Conservation (phyloP, 2,888 invertebrate genomes). For the Callimorpha dominula region DNA sequence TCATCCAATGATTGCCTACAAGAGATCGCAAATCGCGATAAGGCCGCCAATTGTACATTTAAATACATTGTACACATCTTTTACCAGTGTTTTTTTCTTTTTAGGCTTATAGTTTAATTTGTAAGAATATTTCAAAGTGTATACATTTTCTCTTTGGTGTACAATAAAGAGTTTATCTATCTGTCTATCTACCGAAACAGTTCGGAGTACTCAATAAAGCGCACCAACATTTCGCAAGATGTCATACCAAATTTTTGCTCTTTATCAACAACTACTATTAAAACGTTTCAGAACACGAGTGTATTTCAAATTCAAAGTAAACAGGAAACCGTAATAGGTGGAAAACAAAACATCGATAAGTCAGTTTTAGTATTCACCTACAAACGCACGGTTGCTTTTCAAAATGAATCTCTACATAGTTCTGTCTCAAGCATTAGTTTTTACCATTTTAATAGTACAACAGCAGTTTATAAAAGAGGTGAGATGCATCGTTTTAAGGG, state of each 20-base stretch:
- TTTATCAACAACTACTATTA: background rate
- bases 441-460: slow-evolving; percentile 31
- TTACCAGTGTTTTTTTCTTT: no score
- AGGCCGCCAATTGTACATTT: no score
- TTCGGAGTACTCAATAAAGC: background rate
- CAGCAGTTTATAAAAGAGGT: slow-evolving; percentile 27
- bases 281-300: background rate
- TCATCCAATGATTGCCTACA: no score
- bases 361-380: slow-evolving; percentile 12
- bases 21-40: no score
- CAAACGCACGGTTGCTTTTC: slow-evolving; percentile 3
- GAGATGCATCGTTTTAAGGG: background rate
- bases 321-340: slow-evolving; percentile 23
- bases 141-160: no score
- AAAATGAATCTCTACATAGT: slow-evolving; percentile 32
- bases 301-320: slow-evolving; percentile 20
- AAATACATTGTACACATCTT: no score
- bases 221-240: background rate
- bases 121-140: no score
- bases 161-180: no score
- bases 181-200: no score
- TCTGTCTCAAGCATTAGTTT: slow-evolving; percentile 13
- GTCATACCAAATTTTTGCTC: background rate
- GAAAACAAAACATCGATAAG: slow-evolving; percentile 22
- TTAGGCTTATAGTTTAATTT: no score